These are phyloP conservation scores for Andrena hattorfiana DNA, from an alignment of 2,888 invertebrate genomes.

Conservation along the genomic window DNA sequence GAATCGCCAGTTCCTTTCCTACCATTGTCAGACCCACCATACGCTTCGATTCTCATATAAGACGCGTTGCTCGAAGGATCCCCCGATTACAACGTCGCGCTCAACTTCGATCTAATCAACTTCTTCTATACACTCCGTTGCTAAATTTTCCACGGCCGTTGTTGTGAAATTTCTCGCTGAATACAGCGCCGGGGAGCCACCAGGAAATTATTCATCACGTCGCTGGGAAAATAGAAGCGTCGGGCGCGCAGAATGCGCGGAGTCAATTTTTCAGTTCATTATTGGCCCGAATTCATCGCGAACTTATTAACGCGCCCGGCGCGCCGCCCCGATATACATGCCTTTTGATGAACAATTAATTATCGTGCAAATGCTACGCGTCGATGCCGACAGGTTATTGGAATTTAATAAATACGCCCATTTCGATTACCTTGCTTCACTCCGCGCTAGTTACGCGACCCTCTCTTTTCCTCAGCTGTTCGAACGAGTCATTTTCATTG, in stretches of 20 bases:
- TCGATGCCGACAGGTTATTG: constrained; percentile 26
- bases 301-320: constrained; percentile 10
- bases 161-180: no score
- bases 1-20: not conserved
- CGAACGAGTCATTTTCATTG: constrained; percentile 13
- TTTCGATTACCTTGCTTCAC: not conserved
- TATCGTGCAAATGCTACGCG: constrained; percentile 18
- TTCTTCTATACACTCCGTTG: no score
- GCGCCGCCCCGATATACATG: not conserved
- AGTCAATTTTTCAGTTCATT: constrained; percentile 34
- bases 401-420: constrained; percentile 51
- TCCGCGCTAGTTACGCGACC: constrained; percentile 25
- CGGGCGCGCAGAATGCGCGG: not conserved
- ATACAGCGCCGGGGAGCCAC: no score
- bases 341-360: constrained; percentile 51
- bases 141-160: no score
- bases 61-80: no score
- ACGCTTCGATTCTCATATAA: no score
- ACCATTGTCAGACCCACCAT: not conserved
- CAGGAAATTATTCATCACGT: no score
- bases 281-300: not conserved
- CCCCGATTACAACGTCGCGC: no score
- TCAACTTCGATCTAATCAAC: no score
- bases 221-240: not conserved
- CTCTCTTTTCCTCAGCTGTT: not conserved